Evolutionary conservation across 2,113 vertebrate species (phyloP), one percentile per base, ranked within the genome.

Genomic region (Salvelinus namaycush): DNA sequence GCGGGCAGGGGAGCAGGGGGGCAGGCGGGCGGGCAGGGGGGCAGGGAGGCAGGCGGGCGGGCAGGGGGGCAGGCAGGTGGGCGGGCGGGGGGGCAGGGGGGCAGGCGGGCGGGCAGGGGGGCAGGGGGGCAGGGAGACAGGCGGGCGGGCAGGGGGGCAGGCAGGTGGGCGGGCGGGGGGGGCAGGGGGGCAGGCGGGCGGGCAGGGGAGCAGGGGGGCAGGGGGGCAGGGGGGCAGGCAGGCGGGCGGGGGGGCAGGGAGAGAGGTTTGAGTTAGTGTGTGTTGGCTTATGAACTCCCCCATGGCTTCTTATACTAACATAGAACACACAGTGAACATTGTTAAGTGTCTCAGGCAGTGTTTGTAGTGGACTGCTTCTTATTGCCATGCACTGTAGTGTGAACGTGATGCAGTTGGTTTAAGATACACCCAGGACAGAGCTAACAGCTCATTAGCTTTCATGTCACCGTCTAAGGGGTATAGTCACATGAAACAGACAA

Each of bases 261-360:
- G 39, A 13, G 77, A 74, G 81, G 83, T 79, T 65, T 44, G 79
- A 77, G 57, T 79, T 66, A 34, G 70, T 62, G 54, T 59, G 70
- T 49, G 9, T 11, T 73, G 44, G 76, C 77, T 67, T 67, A 27
- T 67, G 24, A 67, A 18, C 67, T 68, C 78, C 75, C 27, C 44
- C 59, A 68, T 22, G 76, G 27, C 71, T 16, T 76, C 78, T 81
- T 66, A 75, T 70, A 62, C 39, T 51, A 31, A 66, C 82, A 72
- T 64, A 51, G 60, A 12, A 76, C 3, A 31, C 51, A 59, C 71
- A 60, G 13, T 73, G 78, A 75, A 54, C 72, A 77, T 73, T 9
- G 76, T 74, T 70, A 70, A 74, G 26, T 49, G 76, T 14, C 31
- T 74, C 67, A 14, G 12, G 20, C 71, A 39, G 29, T 20, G 16